Conservation (phyloP, 2,888 invertebrate species). For the Vandiemenella viatica region DNA sequence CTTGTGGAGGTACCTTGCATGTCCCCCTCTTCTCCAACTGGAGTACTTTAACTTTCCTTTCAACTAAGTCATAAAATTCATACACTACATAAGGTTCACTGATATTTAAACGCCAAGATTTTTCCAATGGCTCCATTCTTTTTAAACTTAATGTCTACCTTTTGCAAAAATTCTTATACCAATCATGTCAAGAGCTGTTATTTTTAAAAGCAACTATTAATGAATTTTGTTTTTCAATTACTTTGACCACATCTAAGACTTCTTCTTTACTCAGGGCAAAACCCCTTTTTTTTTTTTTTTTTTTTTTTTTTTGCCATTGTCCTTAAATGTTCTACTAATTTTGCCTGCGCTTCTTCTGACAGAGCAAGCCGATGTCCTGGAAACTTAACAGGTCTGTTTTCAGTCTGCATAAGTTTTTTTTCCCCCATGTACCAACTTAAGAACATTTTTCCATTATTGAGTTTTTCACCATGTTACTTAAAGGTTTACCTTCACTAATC, state of each 20-base stretch:
- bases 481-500: too few species aligned
- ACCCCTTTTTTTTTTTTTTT: too few species aligned
- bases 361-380: background rate
- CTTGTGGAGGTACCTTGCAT: too few species aligned
- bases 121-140: background rate
- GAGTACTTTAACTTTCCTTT: too few species aligned
- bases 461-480: too few species aligned
- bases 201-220: background rate
- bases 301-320: background rate
- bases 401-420: background rate
- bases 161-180: background rate
- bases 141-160: background rate
- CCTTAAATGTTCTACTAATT: background rate
- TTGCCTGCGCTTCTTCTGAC: background rate
- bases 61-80: too few species aligned
- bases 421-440: background rate
- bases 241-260: background rate
- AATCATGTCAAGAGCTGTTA: background rate
- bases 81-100: background rate
- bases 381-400: background rate
- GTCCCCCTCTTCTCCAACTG: too few species aligned
- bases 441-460: too few species aligned
- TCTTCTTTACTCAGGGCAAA: background rate
- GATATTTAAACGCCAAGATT: background rate
- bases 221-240: background rate